Conservation (phyloP, 2,797 vertebrate genomes). For the Ciconia nigra region DNA sequence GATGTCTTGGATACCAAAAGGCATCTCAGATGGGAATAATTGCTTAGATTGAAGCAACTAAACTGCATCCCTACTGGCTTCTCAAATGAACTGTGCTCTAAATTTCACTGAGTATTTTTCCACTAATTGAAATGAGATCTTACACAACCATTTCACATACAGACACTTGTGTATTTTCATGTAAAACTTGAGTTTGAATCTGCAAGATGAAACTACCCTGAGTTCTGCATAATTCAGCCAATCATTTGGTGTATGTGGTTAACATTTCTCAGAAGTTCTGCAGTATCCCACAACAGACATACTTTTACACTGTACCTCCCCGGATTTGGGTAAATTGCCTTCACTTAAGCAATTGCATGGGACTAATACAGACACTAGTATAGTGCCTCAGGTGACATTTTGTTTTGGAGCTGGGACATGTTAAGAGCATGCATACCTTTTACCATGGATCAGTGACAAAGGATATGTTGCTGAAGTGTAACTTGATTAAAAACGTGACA, state of each 20-base stretch:
- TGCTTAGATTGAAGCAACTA: not conserved
- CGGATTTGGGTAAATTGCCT: not conserved
- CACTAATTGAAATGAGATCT: not conserved
- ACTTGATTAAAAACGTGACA: accelerated
- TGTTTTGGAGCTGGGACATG: not conserved
- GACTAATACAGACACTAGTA: not conserved
- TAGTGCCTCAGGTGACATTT: not conserved
- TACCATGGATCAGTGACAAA: not conserved
- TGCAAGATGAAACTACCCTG: not conserved
- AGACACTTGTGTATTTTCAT: not conserved
- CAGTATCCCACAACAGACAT: not conserved
- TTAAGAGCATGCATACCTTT: not conserved
- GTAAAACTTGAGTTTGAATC: not conserved
- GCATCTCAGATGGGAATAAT: not conserved
- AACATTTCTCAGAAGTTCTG: not conserved
- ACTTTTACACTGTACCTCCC: not conserved
- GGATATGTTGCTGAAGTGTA: not conserved
- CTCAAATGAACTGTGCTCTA: not conserved
- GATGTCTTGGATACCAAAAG: not conserved
- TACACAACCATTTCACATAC: not conserved
- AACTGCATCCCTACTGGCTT: not conserved
- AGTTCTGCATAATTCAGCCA: not conserved
- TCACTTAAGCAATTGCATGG: not conserved
- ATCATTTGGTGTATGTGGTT: not conserved
- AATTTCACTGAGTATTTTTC: not conserved